Evolutionary conservation across 2,113 vertebrate genomes (phyloP), one percentile per base, ranked within the genome.

Genomic region (Bubo scandiacus): DNA sequence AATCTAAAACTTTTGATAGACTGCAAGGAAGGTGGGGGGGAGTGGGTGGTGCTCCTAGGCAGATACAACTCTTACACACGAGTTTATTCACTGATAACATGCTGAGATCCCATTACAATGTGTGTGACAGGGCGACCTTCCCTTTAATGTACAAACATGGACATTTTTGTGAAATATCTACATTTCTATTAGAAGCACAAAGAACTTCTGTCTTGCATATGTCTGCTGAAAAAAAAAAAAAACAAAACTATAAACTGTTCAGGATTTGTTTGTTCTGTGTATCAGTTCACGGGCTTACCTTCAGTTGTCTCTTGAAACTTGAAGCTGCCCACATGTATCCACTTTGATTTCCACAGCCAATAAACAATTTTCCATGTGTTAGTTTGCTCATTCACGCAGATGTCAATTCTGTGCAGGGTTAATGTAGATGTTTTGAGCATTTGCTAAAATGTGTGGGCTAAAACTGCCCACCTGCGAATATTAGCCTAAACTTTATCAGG

Each of bases 41-140:
- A 15, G 14, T 19, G 20, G 10, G 38, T 9, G 11, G 45, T 17
- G 15, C 42, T 80, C 32, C 59, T 40, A 5, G 47, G 38, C 77
- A 77, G 68, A 47, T 21, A 0, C 23, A 61, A 54, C 67, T 85
- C 52, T 63, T 47, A 30, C 1, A 3, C 8, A 2, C 2, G 4
- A 45, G 26, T 92, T 54, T 74, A 27, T 42, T 52, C 17, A 2
- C 36, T 25, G 71, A 8, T 61, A 34, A 15, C 32, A 7, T 1
- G 1, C 52, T 0, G 1, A 66, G 66, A 9, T 70, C 54, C 23
- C 13, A 0, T 18, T 49, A 21, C 12, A 12, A 8, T 1, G 7
- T 6, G n/a, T 34, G 66, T 38, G 52, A 13, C 38, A 49, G 30
- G 10, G 55, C 52, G 20, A 43, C 16, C 55, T 67, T 38, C n/a